Evolutionary conservation across 2,888 invertebrate species (phyloP).

Genomic region (Melangyna quadrimaculata): DNA sequence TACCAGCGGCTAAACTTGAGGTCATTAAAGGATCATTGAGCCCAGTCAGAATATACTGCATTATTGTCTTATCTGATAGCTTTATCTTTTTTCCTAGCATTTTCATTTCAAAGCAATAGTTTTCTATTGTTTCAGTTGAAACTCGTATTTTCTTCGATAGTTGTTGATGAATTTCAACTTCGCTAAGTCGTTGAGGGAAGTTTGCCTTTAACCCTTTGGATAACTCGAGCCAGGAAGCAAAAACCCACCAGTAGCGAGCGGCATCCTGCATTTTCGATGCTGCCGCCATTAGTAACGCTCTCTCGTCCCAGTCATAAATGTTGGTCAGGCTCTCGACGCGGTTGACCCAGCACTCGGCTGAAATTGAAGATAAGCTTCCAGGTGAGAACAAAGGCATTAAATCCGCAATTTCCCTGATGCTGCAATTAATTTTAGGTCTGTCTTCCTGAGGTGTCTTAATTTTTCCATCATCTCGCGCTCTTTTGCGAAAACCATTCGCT

Average conservation of each 20-base stretch:
- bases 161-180: background rate
- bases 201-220: background rate
- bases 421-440: background rate
- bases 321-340: background rate
- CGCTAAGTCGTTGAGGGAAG: background rate
- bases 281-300: background rate
- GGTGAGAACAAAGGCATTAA: background rate
- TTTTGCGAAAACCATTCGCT: no score
- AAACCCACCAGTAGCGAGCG: conserved; percentile 20
- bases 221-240: background rate
- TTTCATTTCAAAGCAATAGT: conserved; percentile 19
- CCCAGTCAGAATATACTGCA: background rate
- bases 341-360: background rate
- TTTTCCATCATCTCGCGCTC: no score
- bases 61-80: background rate
- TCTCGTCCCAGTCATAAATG: conserved; percentile 5
- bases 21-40: background rate
- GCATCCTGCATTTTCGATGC: conserved; percentile 16
- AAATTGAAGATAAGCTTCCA: background rate
- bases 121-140: background rate
- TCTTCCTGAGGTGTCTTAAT: no score
- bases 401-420: background rate
- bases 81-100: conserved; percentile 17
- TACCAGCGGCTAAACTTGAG: background rate
- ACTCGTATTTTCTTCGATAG: background rate